Base-by-base conservation (phyloP, 2,888 invertebrate species). In the Folsomia manolachei region DNA sequence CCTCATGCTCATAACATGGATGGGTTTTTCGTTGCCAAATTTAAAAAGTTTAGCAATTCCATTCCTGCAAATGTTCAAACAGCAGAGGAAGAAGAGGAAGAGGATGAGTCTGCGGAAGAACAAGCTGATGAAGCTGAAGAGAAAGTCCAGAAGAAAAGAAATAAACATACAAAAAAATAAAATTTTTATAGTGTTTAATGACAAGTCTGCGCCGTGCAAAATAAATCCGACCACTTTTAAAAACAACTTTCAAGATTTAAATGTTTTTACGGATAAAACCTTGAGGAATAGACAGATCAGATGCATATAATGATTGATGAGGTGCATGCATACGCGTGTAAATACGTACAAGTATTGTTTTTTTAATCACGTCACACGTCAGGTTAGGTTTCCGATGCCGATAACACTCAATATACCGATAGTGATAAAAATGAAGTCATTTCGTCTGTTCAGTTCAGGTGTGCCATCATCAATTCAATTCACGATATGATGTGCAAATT, bases 1-100 rank as follows among this genome's bases (percentile, higher is more conserved):
- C 99, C 99, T 0, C 99, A 99, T 83, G 91, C 92, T 1, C 96
- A 99, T 83, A 99, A 99, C 83, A 94, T 99, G 92, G 99, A 99
- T 85, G 99, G 99, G 1, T 99, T 99, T 85, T 99, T 91, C 86
- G 97, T 99, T 1, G 97, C 97, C 0, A 99, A 99, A 85, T 84
- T 99, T 18, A 95, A 96, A 85, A 99, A 99, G 83, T 92, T 97
- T 83, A 94, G 94, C 0, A 94, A 97, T 85, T 87, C 89, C 56
- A 86, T 88, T 85, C 86, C 86, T 7, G 51, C 14, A 9, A 39
- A 39, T 39, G 39, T 39, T 14, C 39, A 39, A 39, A 14, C 4
- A 39, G 39, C 14, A 39, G 39, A 39, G 9, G 62, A 69, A 18
- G 73, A 74, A 21, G 77, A 76, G 19, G 75, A 75, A 21, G 73